Evolutionary conservation across 2,888 invertebrate species (phyloP).

Genomic region (Ceriagrion tenellum): DNA sequence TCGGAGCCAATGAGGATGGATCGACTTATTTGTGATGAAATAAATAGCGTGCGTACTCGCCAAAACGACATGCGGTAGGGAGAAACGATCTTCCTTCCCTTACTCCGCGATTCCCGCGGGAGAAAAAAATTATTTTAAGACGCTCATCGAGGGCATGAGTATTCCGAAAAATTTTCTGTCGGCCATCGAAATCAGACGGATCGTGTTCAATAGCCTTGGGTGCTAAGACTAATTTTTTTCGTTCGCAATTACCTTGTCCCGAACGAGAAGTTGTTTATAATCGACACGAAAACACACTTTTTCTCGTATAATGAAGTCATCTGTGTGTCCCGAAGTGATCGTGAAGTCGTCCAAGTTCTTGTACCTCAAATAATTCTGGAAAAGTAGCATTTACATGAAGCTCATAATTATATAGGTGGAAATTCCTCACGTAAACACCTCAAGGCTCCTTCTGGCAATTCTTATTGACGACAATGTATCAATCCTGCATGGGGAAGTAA

Average conservation of each 20-base stretch:
- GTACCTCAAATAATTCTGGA: too few species aligned
- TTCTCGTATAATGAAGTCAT: not conserved
- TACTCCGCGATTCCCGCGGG: not conserved
- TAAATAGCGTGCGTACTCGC: not conserved
- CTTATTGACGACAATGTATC: too few species aligned
- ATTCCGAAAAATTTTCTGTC: not conserved
- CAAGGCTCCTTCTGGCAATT: too few species aligned
- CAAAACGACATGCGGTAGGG: not conserved
- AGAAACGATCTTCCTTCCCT: not conserved
- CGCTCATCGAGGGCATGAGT: not conserved
- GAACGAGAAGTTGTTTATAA: not conserved
- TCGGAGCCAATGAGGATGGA: not conserved
- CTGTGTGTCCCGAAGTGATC: not conserved
- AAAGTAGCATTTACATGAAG: too few species aligned
- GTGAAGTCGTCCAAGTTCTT: not conserved
- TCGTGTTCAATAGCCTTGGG: not conserved
- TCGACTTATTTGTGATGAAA: not conserved
- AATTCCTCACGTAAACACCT: too few species aligned
- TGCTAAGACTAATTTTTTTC: not conserved
- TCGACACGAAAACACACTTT: not conserved
- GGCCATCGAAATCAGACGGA: not conserved
- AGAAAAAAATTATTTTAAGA: not conserved
- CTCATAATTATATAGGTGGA: too few species aligned
- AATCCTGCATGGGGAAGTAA: too few species aligned
- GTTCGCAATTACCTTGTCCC: not conserved